Conservation (phyloP, 2,888 invertebrate genomes). For the Frankliniella fusca region DNA sequence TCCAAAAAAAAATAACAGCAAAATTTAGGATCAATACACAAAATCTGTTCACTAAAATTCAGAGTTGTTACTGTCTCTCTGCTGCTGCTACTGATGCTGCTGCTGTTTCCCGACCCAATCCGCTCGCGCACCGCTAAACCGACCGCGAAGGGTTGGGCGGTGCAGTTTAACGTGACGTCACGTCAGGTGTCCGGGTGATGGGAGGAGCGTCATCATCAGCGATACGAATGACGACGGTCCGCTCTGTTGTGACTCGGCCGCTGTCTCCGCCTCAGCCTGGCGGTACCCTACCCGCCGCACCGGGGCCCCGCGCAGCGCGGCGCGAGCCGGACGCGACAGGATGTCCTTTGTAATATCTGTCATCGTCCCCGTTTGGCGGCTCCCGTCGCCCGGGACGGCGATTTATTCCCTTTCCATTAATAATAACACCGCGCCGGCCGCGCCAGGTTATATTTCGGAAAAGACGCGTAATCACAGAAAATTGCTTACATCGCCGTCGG, state of each 20-base stretch:
- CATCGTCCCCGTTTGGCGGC: constrained; percentile 4
- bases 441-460: background rate
- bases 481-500: background rate
- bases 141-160: no score
- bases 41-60: no score
- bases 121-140: no score
- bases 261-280: background rate
- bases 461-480: constrained; percentile 11
- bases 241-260: background rate
- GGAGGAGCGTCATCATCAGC: no score
- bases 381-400: background rate
- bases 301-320: background rate
- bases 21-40: no score
- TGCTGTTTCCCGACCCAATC: no score
- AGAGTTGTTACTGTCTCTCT: no score
- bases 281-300: background rate
- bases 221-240: background rate
- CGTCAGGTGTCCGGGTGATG: no score
- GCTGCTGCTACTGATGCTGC: no score
- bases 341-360: constrained; percentile 17
- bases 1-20: no score
- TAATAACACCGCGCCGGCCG: background rate
- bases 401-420: background rate
- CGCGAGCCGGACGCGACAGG: background rate
- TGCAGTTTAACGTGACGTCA: no score